Evolutionary conservation across 2,888 invertebrate species (phyloP), one percentile per base, ranked within the genome.

Genomic region (Odontomyia ornata): DNA sequence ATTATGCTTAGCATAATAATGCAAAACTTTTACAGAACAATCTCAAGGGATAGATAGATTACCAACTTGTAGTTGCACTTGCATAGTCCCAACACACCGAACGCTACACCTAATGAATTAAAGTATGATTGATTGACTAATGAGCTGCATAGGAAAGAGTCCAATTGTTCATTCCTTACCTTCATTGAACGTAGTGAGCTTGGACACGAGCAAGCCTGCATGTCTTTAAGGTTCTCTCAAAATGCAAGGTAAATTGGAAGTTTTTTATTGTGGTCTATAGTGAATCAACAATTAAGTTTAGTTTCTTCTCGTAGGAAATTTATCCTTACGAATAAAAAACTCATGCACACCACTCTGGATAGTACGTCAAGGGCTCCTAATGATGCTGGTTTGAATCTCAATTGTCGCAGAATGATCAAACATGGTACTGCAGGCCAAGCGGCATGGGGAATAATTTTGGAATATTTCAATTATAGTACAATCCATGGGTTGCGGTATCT

Each of bases 401-500:
- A 86, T 77, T 84, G 85, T 64, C 83, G 86, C 73, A 85, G 85
- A 79, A 85, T 85, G 78, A 86, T 86, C 28, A 86, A 86, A 79
- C 86, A 86, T 76, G 86, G 86, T 76, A 85, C 82, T 67, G 82
- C 82, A 13, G 82, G 82, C 9, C 85, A 86, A 80, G 87, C 87
- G 0, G 83, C 84, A 11, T 88, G 87, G 83, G 89, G 88, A 60
- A 89, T 91, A 80, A 84, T 91, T 28, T 86, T 89, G 46, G 91
- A 91, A 80, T 91, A 89, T 80, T 89, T 90, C 11, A 87, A 88
- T 21, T 90, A 90, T 81, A 90, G 90, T 27, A 90, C 90, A 80
- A 89, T 91, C 1, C 91, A 91, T 80, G 91, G 91, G 5, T 86
- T 91, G 1, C 89, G 89, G 78, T 91, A 91, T 81, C 87, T 91